Percentiles rank a stretch among this genome's conserved stretches.
Evolutionary conservation across 1,140 invertebrate genomes (phyloP).

Genomic region (Drosophila obscura): DNA sequence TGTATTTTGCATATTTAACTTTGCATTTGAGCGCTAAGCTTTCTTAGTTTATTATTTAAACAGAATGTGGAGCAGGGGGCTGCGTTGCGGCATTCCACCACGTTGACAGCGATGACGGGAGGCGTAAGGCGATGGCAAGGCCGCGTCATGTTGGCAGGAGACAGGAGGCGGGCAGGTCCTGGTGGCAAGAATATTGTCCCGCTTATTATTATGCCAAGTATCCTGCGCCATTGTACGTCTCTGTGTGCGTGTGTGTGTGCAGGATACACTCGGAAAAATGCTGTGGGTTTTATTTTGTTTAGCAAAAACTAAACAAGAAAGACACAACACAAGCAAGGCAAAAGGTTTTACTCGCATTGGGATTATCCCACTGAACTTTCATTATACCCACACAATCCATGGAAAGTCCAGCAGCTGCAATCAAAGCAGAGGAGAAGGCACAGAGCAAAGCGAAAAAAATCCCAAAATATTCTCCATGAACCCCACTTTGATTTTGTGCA

Average conservation of each 20-base stretch:
- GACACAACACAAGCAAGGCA: no score
- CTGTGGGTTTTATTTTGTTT: no score
- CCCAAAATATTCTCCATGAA: no score
- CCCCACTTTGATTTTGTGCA: no score
- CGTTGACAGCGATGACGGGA: conserved; percentile 52
- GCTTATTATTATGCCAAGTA: conserved; percentile 68
- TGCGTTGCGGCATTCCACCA: neutral
- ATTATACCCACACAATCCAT: no score
- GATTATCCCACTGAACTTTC: no score
- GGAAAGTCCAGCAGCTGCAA: no score
- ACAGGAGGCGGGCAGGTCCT: neutral
- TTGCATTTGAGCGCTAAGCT: conserved; percentile 71
- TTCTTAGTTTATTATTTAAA: conserved; percentile 75
- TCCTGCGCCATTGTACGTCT: conserved; percentile 22
- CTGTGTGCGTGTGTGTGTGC: neutral
- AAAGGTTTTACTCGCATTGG: no score
- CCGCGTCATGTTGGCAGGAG: neutral
- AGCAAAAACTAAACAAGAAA: no score
- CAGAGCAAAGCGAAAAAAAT: no score
- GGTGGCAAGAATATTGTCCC: conserved; percentile 46
- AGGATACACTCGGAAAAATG: no score
- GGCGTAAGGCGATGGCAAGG: conserved; percentile 19
- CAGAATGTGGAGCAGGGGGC: conserved; percentile 42
- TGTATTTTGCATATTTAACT: conserved; percentile 71
- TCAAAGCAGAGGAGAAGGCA: no score